Evolutionary conservation across 2,888 invertebrate species (phyloP), one percentile per base, ranked within the genome.

Genomic region (Ctenicera cuprea): DNA sequence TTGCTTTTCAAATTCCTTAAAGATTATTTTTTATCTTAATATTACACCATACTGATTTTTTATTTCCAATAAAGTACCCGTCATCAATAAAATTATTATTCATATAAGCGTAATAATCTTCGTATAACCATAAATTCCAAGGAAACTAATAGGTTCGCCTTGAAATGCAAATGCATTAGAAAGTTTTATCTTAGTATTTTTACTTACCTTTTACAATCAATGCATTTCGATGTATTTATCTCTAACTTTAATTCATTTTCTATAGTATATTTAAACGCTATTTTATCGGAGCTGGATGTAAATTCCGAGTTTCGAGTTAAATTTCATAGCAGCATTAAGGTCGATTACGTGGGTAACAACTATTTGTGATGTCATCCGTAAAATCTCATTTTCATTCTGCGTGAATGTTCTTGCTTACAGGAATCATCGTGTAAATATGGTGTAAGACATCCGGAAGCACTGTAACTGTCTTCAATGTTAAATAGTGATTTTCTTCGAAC

Each of bases 311-410:
- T 9, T 2, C n/a, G 12, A 45, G 43, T 16, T 7, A 8, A 45
- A 52, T 52, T 52, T 18, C 26, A 26, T 22, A 1, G 52, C 12
- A 26, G 26, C 33, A 38, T 59, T 59, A 59, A 59, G 38, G 59
- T 59, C 59, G 20, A 59, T 59, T 59, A 38, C 59, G 59, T 59
- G 57, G 33, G 33, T 18, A 59, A 59, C 37, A 59, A 38, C 20
- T 37, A 57, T 57, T 38, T 38, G 37, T 59, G 38, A 59, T 16
- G 57, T 57, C 57, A 37, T 16, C 11, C n/a, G 30, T 16, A 57
- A 18, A 38, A 26, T 38, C 59, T 59, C 38, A 59, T 63, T 63
- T 63, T 63, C 48, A 63, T 63, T 63, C 63, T n/a, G 18, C 48
- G 7, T 48, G 45, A 48, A 63, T 63, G 22, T 26, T 30, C 22